Evolutionary conservation across 2,113 vertebrate genomes (phyloP), one percentile per base, ranked within the genome.

Genomic region (Atrichornis clamosus): DNA sequence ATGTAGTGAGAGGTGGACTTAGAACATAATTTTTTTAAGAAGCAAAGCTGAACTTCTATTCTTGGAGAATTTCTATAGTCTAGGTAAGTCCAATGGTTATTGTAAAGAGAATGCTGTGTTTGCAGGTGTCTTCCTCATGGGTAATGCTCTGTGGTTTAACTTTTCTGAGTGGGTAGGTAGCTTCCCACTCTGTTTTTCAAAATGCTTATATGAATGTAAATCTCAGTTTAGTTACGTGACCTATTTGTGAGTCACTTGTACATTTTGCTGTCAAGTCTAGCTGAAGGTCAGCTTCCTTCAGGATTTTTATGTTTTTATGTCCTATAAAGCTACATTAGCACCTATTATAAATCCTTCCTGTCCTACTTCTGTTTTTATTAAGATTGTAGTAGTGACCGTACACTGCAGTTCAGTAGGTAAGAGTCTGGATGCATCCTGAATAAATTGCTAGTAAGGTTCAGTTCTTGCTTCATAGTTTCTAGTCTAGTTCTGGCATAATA

Each of bases 41-140:
- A 41, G 2, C 0, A 9, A 41, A 17, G 14, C 6, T 70, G 17
- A 50, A 1, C 1, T 27, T 59, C 1, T 0, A 0, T 53, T 73
- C 4, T 46, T 2, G 2, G 6, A 50, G 16, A 10, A 3, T 59
- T 80, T 70, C 4, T 67, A 49, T 2, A 5, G 1, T 27, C 0
- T 13, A 3, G n/a, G 28, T 87, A 50, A 67, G 55, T 28, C 23
- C 2, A 37, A 0, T 60, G 9, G 12, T 3, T 7, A 8, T 30
- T 74, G 5, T 56, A 15, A 55, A 23, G 7, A 11, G 2, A 39
- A 4, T 13, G 12, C 9, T 62, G 19, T 39, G 24, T 46, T 69
- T 86, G 53, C 26, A 20, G 8, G 14, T 22, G 0, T 80, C 68
- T 85, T 63, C 77, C 6, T 62, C 1, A 0, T 26, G 13, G 15